Evolutionary conservation across 1,140 invertebrate species (phyloP).

Genomic region (Drosophila fuyamai): DNA sequence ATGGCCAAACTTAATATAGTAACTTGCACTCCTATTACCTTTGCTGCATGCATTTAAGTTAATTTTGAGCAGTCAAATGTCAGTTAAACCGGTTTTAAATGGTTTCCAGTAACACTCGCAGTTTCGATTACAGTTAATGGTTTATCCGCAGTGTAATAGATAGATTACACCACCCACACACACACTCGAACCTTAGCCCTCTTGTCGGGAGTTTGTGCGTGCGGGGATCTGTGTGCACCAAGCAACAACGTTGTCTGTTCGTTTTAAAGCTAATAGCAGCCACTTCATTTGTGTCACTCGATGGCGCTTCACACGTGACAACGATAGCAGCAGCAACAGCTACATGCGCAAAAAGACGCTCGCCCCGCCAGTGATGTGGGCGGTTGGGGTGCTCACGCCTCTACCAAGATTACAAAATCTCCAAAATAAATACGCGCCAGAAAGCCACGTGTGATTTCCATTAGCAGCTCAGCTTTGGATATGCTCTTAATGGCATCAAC

Average conservation of each 20-base stretch:
- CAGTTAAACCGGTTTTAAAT: not conserved
- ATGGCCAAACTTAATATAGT: too few relatives aligned
- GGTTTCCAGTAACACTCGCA: constrained; percentile 1
- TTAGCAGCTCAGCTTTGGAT: constrained; percentile 44
- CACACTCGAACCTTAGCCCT: constrained; percentile 12
- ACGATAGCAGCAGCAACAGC: constrained; percentile 58
- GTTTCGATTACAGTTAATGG: constrained; percentile 3
- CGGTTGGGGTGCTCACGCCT: constrained; percentile 5
- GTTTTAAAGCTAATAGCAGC: constrained; percentile 79
- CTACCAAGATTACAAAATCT: constrained; percentile 67
- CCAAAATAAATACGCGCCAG: constrained; percentile 65
- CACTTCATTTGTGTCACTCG: constrained; percentile 81
- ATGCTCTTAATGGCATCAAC: constrained; percentile 41
- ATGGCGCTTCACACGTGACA: constrained; percentile 80
- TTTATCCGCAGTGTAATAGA: constrained; percentile 6
- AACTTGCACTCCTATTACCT: too few relatives aligned
- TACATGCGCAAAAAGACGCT: constrained; percentile 49
- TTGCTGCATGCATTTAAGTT: too few relatives aligned
- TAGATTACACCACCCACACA: constrained; percentile 11
- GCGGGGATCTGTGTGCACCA: not conserved
- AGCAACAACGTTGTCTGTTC: constrained; percentile 28
- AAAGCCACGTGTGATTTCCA: constrained; percentile 68
- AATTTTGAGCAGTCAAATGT: too few relatives aligned
- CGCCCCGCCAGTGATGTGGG: constrained; percentile 12
- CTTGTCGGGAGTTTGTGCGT: constrained; percentile 13